Evolutionary conservation across 2,797 vertebrate genomes (phyloP), one percentile per base, ranked within the genome.

Genomic region (Hoplostethus atlanticus): DNA sequence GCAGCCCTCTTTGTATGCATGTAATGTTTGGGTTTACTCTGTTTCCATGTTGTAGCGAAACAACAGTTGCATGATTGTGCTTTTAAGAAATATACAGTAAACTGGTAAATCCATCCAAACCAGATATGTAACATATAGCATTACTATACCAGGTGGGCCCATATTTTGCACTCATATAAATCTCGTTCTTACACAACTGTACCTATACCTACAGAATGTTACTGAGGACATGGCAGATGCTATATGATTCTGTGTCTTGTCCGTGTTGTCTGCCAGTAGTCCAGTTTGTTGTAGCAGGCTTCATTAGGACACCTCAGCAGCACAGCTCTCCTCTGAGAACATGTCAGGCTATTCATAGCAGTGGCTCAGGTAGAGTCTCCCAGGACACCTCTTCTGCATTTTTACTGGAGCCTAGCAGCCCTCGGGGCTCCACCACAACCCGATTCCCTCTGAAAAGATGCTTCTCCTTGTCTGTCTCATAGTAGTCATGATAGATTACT

Each of bases 281-380:
- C 72, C 53, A 70, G 66, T 78, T 77, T 84, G 66, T 76, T 79
- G 75, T 69, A 80, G 84, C 67, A 42, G 58, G 60, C 78, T 82
- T 90, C 84, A 82, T 92, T 89, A 89, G 79, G 59, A 66, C 74
- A 48, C 56, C 71, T 87, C 80, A 64, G 75, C 75, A 58, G 76
- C 73, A 63, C 44, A 60, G 31, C 73, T 88, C 28, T 74, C 74
- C 71, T 89, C 69, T 54, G 68, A 81, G 84, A 87, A 83, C 64
- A 73, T 80, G 84, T 89, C 88, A 81, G 75, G 88, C 87, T 91
- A 93, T 92, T 93, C 89, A 87, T 87, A 92, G 90, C 81, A 59
- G 76, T 58, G 69, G 83, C 76, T 84, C 76, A 68, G 85, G 84
- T 84, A 60, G 31, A 67, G 50, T 84, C 83, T 85, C 58, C 3